Evolutionary conservation across 2,888 invertebrate genomes (phyloP), one percentile per base, ranked within the genome.

Genomic region (Polylopha cassiicola): DNA sequence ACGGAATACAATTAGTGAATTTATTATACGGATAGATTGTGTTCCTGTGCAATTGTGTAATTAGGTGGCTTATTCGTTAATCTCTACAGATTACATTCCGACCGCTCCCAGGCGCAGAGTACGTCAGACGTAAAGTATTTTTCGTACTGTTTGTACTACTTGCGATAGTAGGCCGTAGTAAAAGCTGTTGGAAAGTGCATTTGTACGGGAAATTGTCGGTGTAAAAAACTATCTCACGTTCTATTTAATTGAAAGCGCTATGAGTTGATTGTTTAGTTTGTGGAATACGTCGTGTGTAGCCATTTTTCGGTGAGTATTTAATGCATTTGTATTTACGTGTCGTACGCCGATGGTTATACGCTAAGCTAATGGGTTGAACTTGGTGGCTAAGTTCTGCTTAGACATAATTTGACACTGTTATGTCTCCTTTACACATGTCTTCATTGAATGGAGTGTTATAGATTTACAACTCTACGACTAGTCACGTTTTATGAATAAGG

Each of bases 181-280:
- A 80, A 82, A 82, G 84, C 81, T 79, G 73, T 82, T 82, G 79
- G 84, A 84, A 84, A 84, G 84, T 82, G 81, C 68, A 73, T 73
- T 73, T 69, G 65, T 69, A 73, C 65, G 64, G 69, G 76, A 74
- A 78, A 73, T 67, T 67, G 63, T 65, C 71, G 56, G 65, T 65
- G 71, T 75, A 78, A 78, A 77, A 77, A 79, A 78, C 69, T 73
- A 67, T 79, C 80, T 64, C 75, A 76, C 78, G 77, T 76, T 73
- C 72, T 56, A 71, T 77, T 58, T 59, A 61, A 50, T 60, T 54
- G 50, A 55, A 51, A 60, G 53, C 56, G 59, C 65, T 67, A 73
- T 54, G 62, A 71, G 66, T 61, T 70, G 66, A 68, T 68, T 63
- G 65, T 67, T 57, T 60, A 63, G 67, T 61, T 61, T 53, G 61